Evolutionary conservation across 2,113 vertebrate species (phyloP).

Genomic region (Bubo scandiacus): DNA sequence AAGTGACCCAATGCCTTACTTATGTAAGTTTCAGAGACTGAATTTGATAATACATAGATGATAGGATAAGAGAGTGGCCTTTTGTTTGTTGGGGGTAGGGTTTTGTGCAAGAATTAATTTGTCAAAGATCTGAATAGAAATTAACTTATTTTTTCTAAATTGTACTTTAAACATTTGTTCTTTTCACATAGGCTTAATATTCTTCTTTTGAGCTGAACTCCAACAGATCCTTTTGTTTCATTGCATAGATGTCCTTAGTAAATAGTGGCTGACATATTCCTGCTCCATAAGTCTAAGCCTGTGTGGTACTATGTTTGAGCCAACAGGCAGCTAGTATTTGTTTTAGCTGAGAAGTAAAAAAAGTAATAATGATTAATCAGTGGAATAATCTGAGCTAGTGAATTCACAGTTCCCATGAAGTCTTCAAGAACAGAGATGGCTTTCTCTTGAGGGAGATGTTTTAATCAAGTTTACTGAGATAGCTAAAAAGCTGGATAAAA

Average conservation of each 20-base stretch:
- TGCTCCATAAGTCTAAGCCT: background rate
- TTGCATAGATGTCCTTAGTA: background rate
- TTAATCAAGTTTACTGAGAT: background rate
- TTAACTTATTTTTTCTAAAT: background rate
- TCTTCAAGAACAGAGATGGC: background rate
- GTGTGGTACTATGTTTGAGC: background rate
- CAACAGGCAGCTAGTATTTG: background rate
- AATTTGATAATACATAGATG: background rate
- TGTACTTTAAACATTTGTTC: background rate
- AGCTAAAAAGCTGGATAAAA: background rate
- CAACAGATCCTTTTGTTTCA: background rate
- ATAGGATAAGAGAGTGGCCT: background rate
- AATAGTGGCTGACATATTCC: background rate
- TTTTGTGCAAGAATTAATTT: background rate
- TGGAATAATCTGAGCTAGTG: background rate
- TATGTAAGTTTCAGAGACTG: background rate
- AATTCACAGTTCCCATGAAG: background rate
- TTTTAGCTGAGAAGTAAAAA: background rate
- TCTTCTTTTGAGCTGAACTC: background rate
- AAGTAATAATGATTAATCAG: background rate
- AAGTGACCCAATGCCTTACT: background rate
- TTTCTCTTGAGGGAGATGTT: background rate
- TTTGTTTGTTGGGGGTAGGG: background rate
- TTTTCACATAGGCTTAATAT: background rate
- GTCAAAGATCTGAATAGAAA: background rate